These are phyloP conservation scores for Eupithecia subfuscata DNA, from an alignment of 2,888 invertebrate species.

Conservation along the genomic window DNA sequence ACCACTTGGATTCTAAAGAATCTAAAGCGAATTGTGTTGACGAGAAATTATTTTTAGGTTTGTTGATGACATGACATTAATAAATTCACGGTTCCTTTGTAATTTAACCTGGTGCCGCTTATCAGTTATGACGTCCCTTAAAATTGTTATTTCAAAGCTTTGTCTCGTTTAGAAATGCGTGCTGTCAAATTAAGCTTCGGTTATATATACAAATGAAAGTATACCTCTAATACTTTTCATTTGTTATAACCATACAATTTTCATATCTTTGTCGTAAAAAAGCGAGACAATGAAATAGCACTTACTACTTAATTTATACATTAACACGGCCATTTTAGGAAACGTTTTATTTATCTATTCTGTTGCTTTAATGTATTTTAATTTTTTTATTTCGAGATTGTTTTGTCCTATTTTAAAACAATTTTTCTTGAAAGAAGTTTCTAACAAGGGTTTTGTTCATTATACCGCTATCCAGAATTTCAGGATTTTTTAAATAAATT, in stretches of 20 bases:
- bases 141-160: constrained; percentile 10
- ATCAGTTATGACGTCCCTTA: constrained; percentile 2
- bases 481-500: background rate
- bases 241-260: constrained; percentile 29
- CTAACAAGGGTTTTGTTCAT: background rate
- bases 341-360: constrained; percentile 68
- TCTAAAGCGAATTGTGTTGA: background rate
- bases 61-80: background rate
- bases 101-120: background rate
- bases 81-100: background rate
- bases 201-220: too few species aligned
- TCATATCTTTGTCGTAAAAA: constrained; percentile 31
- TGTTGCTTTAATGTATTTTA: constrained; percentile 66
- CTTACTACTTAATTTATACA: constrained; percentile 53
- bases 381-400: constrained; percentile 61
- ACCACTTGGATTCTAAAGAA: background rate
- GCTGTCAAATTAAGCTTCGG: constrained; percentile 14
- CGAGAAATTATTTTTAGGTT: background rate
- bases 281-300: constrained; percentile 26
- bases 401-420: constrained; percentile 49
- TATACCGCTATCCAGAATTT: background rate
- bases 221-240: too few species aligned
- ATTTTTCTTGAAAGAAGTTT: background rate
- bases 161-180: constrained; percentile 19
- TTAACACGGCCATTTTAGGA: constrained; percentile 59